Percentiles rank a stretch among this genome's conserved stretches.
Evolutionary conservation across 2,113 vertebrate genomes (phyloP).

Genomic region (Ibidorhyncha struthersii): DNA sequence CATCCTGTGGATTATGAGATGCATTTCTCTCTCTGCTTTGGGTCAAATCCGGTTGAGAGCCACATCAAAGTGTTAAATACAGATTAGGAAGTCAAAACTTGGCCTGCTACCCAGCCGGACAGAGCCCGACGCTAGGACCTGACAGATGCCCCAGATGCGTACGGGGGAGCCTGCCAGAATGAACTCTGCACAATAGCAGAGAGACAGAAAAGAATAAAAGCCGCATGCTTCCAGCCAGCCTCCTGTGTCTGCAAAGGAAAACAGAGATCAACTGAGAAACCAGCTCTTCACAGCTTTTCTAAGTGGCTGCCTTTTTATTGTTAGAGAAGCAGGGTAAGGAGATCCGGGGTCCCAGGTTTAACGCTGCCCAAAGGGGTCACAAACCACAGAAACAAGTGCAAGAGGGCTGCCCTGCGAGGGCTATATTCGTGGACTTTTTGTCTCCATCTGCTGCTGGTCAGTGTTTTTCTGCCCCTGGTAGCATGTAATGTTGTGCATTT

Average conservation of each 20-base stretch:
- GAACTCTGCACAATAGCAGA: neutral
- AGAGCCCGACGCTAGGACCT: neutral
- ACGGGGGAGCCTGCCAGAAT: neutral
- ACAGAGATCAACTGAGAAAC: neutral
- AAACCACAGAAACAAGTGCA: neutral
- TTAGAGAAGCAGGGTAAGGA: neutral
- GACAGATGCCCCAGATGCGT: neutral
- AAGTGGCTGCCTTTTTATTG: neutral
- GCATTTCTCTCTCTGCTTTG: neutral
- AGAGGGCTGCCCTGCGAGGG: neutral
- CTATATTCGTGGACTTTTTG: neutral
- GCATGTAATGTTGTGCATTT: neutral
- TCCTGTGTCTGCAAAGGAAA: neutral
- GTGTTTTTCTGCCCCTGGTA: neutral
- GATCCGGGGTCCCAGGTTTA: neutral
- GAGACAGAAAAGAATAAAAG: neutral
- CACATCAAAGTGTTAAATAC: neutral
- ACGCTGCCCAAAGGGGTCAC: neutral
- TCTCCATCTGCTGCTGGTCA: neutral
- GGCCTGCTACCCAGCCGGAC: neutral
- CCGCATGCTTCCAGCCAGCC: neutral
- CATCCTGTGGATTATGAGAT: neutral
- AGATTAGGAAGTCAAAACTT: conserved; percentile 25
- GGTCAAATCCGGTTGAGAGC: neutral
- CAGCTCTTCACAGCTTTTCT: neutral